These are phyloP conservation scores for Styela plicata DNA, from an alignment of 23 tunicate genomes.

Conservation along the genomic window DNA sequence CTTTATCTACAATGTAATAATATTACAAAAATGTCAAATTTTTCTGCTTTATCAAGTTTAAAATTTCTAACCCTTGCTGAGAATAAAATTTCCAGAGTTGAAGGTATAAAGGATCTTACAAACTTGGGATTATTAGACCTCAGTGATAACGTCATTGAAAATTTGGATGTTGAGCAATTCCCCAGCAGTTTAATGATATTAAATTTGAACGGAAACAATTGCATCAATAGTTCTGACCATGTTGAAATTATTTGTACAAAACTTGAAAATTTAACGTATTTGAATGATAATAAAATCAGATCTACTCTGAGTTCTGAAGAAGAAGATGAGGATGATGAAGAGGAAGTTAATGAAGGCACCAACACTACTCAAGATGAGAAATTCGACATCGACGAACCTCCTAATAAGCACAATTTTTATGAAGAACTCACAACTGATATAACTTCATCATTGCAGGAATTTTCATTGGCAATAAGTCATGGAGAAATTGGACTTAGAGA, in stretches of 20 bases:
- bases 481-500: conserved; percentile 2
- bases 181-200: neutral
- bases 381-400: neutral
- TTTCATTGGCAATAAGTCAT: neutral
- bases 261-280: neutral
- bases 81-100: neutral
- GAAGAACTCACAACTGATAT: conserved; percentile 1
- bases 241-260: neutral
- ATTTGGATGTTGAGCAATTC: neutral
- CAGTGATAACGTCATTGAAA: neutral
- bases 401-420: neutral
- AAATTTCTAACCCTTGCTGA: conserved; percentile 15
- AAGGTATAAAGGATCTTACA: neutral
- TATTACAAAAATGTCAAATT: neutral
- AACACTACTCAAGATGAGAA: neutral
- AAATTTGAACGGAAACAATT: neutral
- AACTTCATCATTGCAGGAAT: neutral
- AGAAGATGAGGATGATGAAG: neutral
- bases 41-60: neutral
- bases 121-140: conserved; percentile 9
- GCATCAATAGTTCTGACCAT: neutral
- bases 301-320: neutral
- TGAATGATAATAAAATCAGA: neutral
- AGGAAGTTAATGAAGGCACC: neutral
- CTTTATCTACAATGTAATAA: conserved; percentile 20